Base-by-base conservation (phyloP, 1,140 invertebrate genomes). In the Bactericera cockerelli region DNA sequence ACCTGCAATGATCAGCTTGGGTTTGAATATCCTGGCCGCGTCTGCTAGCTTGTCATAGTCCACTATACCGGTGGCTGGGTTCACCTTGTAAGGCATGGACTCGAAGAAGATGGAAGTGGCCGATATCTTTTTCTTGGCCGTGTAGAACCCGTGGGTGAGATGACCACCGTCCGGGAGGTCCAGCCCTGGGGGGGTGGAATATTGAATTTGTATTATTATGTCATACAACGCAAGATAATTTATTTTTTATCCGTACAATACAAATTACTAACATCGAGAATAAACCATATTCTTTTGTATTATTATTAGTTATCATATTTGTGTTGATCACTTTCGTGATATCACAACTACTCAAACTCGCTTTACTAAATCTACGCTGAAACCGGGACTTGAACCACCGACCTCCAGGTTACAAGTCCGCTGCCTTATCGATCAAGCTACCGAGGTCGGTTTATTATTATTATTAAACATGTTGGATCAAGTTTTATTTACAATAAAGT, bases 61-160 rank as follows among this genome's bases (percentile, higher is more conserved):
- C 60, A 99, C 98, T 0, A 94, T 70, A 26, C 94, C 96, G 14
- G 89, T 93, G 55, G 73, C 68, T 2, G 84, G 78, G 70, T 96
- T 72, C 0, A 95, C 84, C 74, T 96, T 97, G 68, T 99, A 99
- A 2, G 94, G 94, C 85, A 98, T 91, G 13, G 93, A 96, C 75
- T 99, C 94, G 70, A 98, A 99, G 75, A 94, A 98, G 38, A 98
- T 86, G 0, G 94, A 97, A 0, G 94, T 96, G 1, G 93, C 94
- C 0, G 94, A 98, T 25, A 99, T 91, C 73, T 91, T 94, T 69
- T 94, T 96, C 1, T 75, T 84, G 2, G 81, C 72, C 1, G 93
- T 96, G 68, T 90, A 89, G 71, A 95, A 98, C 63, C 87, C 95
- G 70, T 97, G 95, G 53, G 91, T 94, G 36, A 93, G 77, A 75